Evolutionary conservation across 2,113 vertebrate genomes (phyloP).

Genomic region (Gnathonemus echidnorhynchus): DNA sequence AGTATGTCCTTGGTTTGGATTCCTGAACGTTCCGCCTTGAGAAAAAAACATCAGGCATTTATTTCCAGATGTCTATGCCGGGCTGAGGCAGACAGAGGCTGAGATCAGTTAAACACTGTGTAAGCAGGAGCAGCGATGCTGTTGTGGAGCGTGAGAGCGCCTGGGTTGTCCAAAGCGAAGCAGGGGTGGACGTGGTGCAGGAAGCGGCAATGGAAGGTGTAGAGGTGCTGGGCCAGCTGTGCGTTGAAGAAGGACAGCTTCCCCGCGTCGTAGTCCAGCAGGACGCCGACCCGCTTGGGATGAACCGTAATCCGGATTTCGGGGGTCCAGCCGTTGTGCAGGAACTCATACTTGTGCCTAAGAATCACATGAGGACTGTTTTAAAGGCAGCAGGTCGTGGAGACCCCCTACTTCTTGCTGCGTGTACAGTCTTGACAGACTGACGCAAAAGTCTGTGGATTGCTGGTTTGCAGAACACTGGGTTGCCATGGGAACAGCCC

Average conservation of each 20-base stretch:
- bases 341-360: constrained; percentile 70
- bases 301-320: constrained; percentile 62
- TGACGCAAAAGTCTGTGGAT: constrained; percentile 26
- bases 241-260: constrained; percentile 81
- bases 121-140: constrained; percentile 58
- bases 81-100: not conserved
- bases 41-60: not conserved
- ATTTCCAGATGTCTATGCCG: no score
- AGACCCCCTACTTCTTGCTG: not conserved
- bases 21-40: not conserved
- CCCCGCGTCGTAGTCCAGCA: constrained; percentile 73
- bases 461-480: constrained; percentile 29
- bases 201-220: constrained; percentile 70
- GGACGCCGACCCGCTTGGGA: constrained; percentile 63
- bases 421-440: constrained; percentile 20
- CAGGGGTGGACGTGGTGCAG: constrained; percentile 75
- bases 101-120: constrained; percentile 18
- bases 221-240: constrained; percentile 75
- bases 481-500: constrained; percentile 46
- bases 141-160: constrained; percentile 66
- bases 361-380: constrained; percentile 22
- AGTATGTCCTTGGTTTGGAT: not conserved
- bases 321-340: constrained; percentile 58
- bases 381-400: constrained; percentile 64
- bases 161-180: constrained; percentile 80